A percentile compares a stretch with the other conserved stretches of the same genome.
Conservation (phyloP, 2,888 invertebrate genomes). For the Cantharis rustica region DNA sequence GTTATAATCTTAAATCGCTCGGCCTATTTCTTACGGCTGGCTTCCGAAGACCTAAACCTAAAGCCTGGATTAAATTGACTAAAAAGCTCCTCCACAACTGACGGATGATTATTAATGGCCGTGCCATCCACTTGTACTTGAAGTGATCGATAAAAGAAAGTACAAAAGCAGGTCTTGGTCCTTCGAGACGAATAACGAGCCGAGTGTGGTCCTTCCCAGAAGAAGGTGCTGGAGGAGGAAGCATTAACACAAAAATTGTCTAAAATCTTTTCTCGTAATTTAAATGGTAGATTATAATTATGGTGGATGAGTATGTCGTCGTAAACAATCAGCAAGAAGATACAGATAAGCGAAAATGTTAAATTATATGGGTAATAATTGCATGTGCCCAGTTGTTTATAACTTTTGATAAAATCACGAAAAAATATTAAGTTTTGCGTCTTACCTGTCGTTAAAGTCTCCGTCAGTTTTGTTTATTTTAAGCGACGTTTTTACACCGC, state of each 20-base stretch:
- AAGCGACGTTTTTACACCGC: not conserved
- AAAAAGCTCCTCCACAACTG: too few relatives aligned
- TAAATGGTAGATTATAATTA: not conserved
- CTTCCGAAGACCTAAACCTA: too few relatives aligned
- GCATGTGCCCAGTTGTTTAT: not conserved
- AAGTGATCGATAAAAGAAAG: not conserved
- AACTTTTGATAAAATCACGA: conserved; percentile 5
- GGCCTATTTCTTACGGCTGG: too few relatives aligned
- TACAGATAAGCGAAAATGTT: not conserved
- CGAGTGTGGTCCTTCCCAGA: not conserved
- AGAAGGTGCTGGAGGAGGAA: not conserved
- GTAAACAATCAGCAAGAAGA: not conserved
- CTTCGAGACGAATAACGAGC: not conserved
- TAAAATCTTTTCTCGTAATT: not conserved
- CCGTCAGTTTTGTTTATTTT: not conserved
- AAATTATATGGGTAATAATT: conserved; percentile 17
- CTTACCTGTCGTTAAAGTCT: conserved; percentile 14
- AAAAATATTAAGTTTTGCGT: conserved; percentile 1
- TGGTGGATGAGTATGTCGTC: not conserved
- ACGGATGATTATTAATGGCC: not conserved
- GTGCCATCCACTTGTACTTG: not conserved
- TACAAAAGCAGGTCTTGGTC: not conserved
- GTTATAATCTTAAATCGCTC: too few relatives aligned
- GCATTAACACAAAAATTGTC: not conserved
- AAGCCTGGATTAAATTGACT: too few relatives aligned